Percentiles rank a stretch among this genome's conserved stretches.
These are phyloP conservation scores for Etheostoma cragini DNA, from an alignment of 2,113 vertebrate species.

Conservation along the genomic window DNA sequence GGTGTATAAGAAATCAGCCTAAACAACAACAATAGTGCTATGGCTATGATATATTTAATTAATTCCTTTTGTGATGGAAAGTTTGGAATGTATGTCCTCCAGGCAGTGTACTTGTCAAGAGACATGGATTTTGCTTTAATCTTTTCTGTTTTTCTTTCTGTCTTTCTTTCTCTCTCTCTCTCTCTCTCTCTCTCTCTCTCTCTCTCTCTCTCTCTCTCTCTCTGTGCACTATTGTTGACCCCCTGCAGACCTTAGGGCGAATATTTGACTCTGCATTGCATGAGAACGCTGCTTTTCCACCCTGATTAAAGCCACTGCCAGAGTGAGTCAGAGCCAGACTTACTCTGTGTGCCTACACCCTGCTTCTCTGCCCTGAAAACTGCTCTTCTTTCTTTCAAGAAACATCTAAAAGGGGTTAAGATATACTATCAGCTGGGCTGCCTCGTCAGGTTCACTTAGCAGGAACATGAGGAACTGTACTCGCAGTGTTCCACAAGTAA, in stretches of 20 bases:
- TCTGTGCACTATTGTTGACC: conserved; percentile 59
- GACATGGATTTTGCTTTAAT: conserved; percentile 29
- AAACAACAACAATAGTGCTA: conserved; percentile 27
- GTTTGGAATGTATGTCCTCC: conserved; percentile 53
- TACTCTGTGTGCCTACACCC: conserved; percentile 58
- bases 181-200: neutral
- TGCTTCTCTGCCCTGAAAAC: conserved; percentile 46
- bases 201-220: conserved; percentile 4
- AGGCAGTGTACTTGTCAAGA: conserved; percentile 46
- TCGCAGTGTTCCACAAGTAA: conserved; percentile 38
- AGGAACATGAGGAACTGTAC: conserved; percentile 39
- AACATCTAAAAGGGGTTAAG: conserved; percentile 64
- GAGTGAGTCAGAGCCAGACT: conserved; percentile 72
- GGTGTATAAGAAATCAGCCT: conserved; percentile 9
- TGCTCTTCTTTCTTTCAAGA: conserved; percentile 53
- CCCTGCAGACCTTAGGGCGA: conserved; percentile 65
- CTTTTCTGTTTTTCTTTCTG: neutral
- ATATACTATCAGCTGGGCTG: conserved; percentile 50
- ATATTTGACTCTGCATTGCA: conserved; percentile 71
- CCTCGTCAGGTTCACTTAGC: conserved; percentile 70
- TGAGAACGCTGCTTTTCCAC: conserved; percentile 71
- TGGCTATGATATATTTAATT: conserved; percentile 34
- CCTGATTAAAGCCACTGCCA: conserved; percentile 75
- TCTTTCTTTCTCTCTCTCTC: neutral
- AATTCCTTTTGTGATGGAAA: conserved; percentile 44